These are phyloP conservation scores for Ambastaia sidthimunki DNA, from an alignment of 2,797 vertebrate species.

Conservation along the genomic window DNA sequence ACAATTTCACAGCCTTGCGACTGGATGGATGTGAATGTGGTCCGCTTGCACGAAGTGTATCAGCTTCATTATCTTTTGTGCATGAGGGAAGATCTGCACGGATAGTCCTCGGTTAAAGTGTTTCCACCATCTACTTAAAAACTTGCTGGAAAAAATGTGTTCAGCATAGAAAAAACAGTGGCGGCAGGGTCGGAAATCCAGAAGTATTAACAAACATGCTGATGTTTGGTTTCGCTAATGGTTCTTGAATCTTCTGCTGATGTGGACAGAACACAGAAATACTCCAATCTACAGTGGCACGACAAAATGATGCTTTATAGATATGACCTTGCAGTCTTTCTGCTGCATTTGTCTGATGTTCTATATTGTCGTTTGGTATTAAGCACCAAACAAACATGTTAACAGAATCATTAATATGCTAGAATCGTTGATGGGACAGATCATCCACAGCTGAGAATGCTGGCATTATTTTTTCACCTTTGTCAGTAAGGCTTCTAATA, in stretches of 20 bases:
- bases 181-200: background rate
- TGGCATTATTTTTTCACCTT: too few species aligned
- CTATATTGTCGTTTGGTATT: too few species aligned
- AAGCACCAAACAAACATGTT: too few species aligned
- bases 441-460: too few species aligned
- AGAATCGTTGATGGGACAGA: too few species aligned
- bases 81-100: slow-evolving; percentile 1
- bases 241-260: background rate
- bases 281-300: too few species aligned
- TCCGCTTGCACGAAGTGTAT: slow-evolving; percentile 17
- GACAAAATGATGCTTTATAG: too few species aligned
- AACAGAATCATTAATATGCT: too few species aligned
- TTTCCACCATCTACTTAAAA: background rate
- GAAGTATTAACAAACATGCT: background rate
- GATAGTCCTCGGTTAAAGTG: background rate
- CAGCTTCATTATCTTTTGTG: background rate
- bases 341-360: too few species aligned
- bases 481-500: too few species aligned
- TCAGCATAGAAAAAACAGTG: background rate
- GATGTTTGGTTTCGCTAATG: background rate
- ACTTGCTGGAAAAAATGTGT: background rate
- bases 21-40: slow-evolving; percentile 11
- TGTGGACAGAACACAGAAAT: too few species aligned
- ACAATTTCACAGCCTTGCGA: slow-evolving; percentile 18
- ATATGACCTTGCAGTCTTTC: too few species aligned